Evolutionary conservation across 2,797 vertebrate genomes (phyloP), one percentile per base, ranked within the genome.

Genomic region (Sparidentex hasta): DNA sequence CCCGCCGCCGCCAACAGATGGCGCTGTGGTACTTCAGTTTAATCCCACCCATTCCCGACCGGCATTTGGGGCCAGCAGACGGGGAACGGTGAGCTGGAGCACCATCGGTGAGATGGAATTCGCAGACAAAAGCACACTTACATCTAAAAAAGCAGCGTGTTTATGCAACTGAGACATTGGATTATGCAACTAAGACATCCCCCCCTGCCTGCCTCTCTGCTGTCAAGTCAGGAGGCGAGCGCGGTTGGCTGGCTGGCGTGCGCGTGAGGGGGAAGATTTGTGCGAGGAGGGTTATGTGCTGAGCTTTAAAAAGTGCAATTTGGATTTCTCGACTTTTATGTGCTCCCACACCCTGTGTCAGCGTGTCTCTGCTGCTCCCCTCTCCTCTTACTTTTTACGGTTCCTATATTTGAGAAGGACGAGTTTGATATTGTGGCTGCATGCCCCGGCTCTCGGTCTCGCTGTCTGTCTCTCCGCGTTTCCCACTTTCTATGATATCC

Each of bases 11-110:
- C 38, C 93, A 72, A 91, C 86, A 94, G 95, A 92, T 94, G 94
- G 93, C 11, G 90, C 85, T 95, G 91, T 92, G 88, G 92, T 21
- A 80, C 87, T 91, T 86, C 52, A 50, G 50, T 78, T 11, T 90
- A 66, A 57, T 21, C 0, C n/a, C n/a, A 3, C 13, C 48, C 14
- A 38, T 7, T 16, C 27, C 29, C 5, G 0, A 7, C 1, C 1
- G 25, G 29, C 20, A 18, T 56, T 64, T 55, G 29, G 63, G 79
- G n/a, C 7, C 65, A 65, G 43, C 5, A 76, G 69, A 69, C 17
- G 1, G 43, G 64, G 64, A 83, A 71, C 29, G 44, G 2, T 47
- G 79, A 87, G 82, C 58, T n/a, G 57, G 64, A 74, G 56, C 56
- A 14, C 33, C 81, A 78, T 76, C 72, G 66, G 61, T 81, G 83